Evolutionary conservation across 2,113 vertebrate genomes (phyloP).

Genomic region (Tachycineta bicolor): DNA sequence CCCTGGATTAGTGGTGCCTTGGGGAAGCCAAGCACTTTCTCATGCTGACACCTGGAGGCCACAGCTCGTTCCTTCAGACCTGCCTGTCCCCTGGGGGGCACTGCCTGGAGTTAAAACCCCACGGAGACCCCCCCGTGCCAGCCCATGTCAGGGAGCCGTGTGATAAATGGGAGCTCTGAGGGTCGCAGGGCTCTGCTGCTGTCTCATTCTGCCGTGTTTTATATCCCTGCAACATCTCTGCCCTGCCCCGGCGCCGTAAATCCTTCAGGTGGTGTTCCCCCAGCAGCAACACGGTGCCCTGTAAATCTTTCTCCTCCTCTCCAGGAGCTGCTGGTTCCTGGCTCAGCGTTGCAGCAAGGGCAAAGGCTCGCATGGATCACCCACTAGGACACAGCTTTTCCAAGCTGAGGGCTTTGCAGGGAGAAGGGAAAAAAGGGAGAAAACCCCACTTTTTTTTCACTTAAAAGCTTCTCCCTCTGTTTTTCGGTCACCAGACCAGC

Average conservation of each 20-base stretch:
- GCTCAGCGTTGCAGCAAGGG: neutral
- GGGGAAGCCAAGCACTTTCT: constrained; percentile 62
- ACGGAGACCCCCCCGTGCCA: neutral
- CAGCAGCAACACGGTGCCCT: neutral
- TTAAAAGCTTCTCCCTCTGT: neutral
- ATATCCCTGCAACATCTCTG: constrained; percentile 23
- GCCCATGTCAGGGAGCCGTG: neutral
- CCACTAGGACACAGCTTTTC: neutral
- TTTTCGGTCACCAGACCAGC: neutral
- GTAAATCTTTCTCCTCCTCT: constrained; percentile 53
- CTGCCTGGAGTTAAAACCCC: neutral
- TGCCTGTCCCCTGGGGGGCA: neutral
- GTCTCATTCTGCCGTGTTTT: constrained; percentile 50
- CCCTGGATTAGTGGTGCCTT: constrained; percentile 35
- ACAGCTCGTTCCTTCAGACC: constrained; percentile 50
- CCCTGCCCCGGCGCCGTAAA: constrained; percentile 15
- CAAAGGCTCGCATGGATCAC: neutral
- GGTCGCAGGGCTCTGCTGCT: constrained; percentile 5
- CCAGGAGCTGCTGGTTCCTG: constrained; percentile 48
- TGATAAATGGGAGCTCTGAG: neutral
- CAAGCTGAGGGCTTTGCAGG: rapidly evolving
- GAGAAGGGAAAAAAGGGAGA: neutral
- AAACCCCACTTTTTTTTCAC: rapidly evolving
- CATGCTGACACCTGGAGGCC: constrained; percentile 71
- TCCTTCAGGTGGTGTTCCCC: neutral